Evolutionary conservation across 2,797 vertebrate genomes (phyloP), one percentile per base, ranked within the genome.

Genomic region (Artibeus jamaicensis): DNA sequence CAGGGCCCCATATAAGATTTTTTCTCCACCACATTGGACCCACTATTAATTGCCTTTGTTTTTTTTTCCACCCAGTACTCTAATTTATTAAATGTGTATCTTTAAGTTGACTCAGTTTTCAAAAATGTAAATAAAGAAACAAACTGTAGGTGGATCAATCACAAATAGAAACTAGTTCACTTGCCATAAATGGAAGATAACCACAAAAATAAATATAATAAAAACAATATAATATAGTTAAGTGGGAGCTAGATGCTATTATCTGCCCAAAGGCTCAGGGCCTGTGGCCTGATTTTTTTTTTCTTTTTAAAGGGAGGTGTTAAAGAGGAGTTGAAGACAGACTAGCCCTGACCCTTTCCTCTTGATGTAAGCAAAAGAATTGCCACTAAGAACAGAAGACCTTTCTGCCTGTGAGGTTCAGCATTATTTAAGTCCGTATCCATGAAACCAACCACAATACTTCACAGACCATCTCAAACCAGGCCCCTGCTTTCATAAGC

Each of bases 141-240:
- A 71, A 71, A 59, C 14, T 87, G 44, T 53, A 39, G 78, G 32
- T 9, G 0, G 2, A 89, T 87, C 81, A 65, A 87, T 87, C 81
- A 70, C 87, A 85, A 92, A 78, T 81, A 34, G 53, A 93, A 94
- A 74, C 24, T 32, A 68, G 57, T 84, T 86, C 26, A 24, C 39
- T 87, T 74, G 29, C 53, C 76, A 37, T 87, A 94, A 81, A 87
- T 81, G 81, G 68, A 86, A 86, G 42, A 32, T 65, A 91, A 48
- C 37, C 18, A 55, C 24, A 73, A 77, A 91, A 62, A 95, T 77
- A 96, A 81, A 87, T 74, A 70, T n/a, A 86, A 55, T 79, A 86
- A 88, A 84, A 85, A 44, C 87, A 68, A 48, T 5, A 9, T 24
- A 82, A 88, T 5, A 9, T 24, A 78, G 83, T 76, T 76, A 70